These are phyloP conservation scores for Mirza zaza DNA, from an alignment of 2,113 vertebrate genomes.

Conservation along the genomic window DNA sequence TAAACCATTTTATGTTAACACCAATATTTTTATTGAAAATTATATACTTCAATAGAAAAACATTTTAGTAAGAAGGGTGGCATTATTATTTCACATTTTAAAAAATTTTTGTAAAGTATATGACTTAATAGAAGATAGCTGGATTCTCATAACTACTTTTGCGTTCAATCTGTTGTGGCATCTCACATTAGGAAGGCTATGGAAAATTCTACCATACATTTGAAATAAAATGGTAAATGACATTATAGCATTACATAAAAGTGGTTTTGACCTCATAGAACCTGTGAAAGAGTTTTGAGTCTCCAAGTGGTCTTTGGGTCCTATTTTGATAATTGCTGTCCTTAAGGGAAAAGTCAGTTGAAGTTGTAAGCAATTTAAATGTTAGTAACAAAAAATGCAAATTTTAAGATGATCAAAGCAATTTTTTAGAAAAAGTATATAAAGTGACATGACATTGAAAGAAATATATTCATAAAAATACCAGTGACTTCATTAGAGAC, in stretches of 20 bases:
- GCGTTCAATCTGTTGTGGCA: background rate
- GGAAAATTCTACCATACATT: background rate
- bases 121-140: background rate
- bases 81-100: background rate
- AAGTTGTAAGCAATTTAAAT: background rate
- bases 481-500: background rate
- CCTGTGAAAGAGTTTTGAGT: background rate
- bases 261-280: background rate
- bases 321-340: background rate
- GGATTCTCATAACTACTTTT: background rate
- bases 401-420: background rate
- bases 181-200: background rate
- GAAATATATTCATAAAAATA: background rate
- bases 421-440: background rate
- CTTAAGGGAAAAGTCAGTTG: background rate
- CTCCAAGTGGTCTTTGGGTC: accelerated
- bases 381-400: background rate
- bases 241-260: background rate
- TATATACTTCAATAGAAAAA: background rate
- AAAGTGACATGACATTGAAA: background rate
- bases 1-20: background rate
- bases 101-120: background rate
- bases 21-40: background rate
- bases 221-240: background rate
- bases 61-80: background rate